Percentiles rank a stretch among this genome's conserved stretches.
Conservation (phyloP, 2,888 invertebrate genomes). For the Fragum fragum region DNA sequence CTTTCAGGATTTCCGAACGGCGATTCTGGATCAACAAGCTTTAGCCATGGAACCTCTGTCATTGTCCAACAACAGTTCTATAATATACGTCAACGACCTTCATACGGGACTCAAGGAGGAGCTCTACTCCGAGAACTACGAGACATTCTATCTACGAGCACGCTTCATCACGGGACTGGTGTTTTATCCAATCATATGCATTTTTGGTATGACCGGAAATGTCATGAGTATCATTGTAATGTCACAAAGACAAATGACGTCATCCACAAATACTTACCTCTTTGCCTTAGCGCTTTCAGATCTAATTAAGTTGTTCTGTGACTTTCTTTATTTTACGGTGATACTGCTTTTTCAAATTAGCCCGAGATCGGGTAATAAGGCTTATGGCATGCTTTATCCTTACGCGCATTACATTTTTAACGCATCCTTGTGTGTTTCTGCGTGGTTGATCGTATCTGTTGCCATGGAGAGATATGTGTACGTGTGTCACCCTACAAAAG, state of each 20-base stretch:
- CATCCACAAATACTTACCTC: constrained; percentile 85
- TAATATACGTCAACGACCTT: constrained; percentile 25
- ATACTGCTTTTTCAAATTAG: constrained; percentile 79
- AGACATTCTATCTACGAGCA: constrained; percentile 80
- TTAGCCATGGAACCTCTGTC: constrained; percentile 21
- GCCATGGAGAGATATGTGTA: constrained; percentile 85
- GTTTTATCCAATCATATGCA: constrained; percentile 82
- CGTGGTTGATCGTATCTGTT: constrained; percentile 85
- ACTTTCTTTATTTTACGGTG: constrained; percentile 84
- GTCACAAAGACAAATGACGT: constrained; percentile 80
- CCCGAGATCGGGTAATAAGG: constrained; percentile 75
- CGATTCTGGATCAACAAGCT: constrained; percentile 17
- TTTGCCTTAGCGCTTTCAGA: constrained; percentile 84
- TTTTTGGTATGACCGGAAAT: constrained; percentile 84
- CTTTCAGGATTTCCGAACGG: constrained; percentile 49
- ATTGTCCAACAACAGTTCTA: constrained; percentile 1
- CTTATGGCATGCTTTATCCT: constrained; percentile 84
- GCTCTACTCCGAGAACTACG: constrained; percentile 60
- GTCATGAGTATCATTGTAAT: constrained; percentile 83
- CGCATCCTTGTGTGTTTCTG: constrained; percentile 82
- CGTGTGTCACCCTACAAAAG: constrained; percentile 84
- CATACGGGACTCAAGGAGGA: constrained; percentile 2
- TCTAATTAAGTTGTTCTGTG: constrained; percentile 84
- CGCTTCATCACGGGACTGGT: constrained; percentile 83
- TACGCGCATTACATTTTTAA: constrained; percentile 85